Conservation (phyloP, 2,888 invertebrate genomes). For the Poecilobothrus nobilitatus region DNA sequence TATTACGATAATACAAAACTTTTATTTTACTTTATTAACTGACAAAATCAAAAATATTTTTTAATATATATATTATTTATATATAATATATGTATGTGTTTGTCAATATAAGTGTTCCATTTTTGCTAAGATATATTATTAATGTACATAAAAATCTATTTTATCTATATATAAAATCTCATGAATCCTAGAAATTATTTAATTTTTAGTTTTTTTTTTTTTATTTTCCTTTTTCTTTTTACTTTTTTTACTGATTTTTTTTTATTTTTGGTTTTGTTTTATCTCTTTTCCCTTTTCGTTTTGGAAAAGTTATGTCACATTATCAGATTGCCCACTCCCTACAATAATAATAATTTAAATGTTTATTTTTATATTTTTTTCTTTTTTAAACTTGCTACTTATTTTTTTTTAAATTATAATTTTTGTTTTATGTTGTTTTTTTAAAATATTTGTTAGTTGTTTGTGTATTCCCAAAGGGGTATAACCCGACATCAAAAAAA, state of each 20-base stretch:
- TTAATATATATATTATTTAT: no score
- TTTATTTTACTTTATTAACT: slow-evolving; percentile 1
- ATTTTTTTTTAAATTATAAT: no score
- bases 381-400: neutral
- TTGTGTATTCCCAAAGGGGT: neutral
- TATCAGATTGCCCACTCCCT: neutral
- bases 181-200: no score
- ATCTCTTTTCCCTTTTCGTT: neutral
- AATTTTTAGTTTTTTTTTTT: no score
- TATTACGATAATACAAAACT: neutral
- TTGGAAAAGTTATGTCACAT: neutral
- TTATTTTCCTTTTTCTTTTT: no score
- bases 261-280: no score
- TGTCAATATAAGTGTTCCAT: no score
- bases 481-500: neutral
- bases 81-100: no score
- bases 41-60: no score
- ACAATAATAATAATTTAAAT: neutral
- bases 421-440: neutral
- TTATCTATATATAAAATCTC: no score
- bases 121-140: no score
- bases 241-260: neutral
- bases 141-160: no score
- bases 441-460: neutral
- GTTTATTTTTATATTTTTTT: neutral